Evolutionary conservation across 2,888 invertebrate species (phyloP), one percentile per base, ranked within the genome.

Genomic region (Acronicta psi): DNA sequence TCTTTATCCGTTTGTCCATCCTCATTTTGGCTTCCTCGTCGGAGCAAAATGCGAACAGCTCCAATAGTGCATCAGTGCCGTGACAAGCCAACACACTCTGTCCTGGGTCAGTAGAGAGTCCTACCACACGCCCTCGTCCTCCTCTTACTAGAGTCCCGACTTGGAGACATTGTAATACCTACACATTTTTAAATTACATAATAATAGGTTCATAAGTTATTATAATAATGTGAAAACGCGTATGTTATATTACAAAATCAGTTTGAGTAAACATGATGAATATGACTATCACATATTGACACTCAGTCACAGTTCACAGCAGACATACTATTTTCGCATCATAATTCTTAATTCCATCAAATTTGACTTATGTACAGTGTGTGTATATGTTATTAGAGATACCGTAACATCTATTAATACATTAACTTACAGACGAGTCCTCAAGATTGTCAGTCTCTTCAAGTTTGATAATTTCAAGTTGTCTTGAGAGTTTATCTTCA

Each of bases 21-120:
- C 96, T 95, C 23, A 92, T 89, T 64, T 95, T 95, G 0, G 97
- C 96, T 80, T 98, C 97, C 11, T 97, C 96, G 17, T 97, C 96
- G 0, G 96, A 91, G 78, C 97, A 96, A 75, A 99, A 96, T 40
- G 96, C 94, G 84, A 98, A 99, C 52, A 98, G 88, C 90, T 99
- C 99, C 14, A 99, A 91, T 20, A 95, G 89, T 53, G 96, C 95
- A 80, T 98, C 98, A 11, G 96, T 96, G 2, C 99, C 99, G 83
- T 98, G 97, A 84, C 98, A 98, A 1, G 96, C 96, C 3, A 99
- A 83, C 17, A 98, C 89, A 63, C 95, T 95, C 67, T 97, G 96
- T 17, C 96, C 96, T 0, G 94, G 88, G 88, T 99, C 98, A 1
- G 96, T 94, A 14, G 94, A 92, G 79, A 99, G 93, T 18, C 96